Conservation (phyloP, 2,797 vertebrate species). For the Enteromius viviparus region DNA sequence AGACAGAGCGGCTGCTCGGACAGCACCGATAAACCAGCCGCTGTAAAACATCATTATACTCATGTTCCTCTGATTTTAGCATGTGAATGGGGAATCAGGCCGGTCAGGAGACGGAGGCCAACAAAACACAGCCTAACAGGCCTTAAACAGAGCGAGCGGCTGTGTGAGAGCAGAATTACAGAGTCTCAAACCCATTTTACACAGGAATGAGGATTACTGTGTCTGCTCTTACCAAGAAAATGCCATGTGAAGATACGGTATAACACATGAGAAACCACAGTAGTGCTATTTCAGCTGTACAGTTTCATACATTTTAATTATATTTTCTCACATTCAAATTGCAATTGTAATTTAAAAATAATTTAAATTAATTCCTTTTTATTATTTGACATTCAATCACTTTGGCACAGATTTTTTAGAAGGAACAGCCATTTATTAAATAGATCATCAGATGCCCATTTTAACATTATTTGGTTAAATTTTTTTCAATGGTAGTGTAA, state of each 20-base stretch:
- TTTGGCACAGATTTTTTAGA: background rate
- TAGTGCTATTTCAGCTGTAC: no score
- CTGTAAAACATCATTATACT: conserved; percentile 83
- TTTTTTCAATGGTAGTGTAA: no score
- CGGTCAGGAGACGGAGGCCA: conserved; percentile 61
- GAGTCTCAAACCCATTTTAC: conserved; percentile 6
- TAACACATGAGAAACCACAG: background rate
- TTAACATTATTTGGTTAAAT: no score
- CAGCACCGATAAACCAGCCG: conserved; percentile 75
- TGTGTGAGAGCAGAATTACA: conserved; percentile 22
- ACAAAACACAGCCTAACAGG: conserved; percentile 62
- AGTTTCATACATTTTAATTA: background rate
- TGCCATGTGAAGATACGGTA: background rate
- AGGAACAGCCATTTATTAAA: background rate
- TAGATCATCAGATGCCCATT: no score
- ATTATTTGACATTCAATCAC: background rate
- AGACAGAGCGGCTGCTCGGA: conserved; percentile 67
- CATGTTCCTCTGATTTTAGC: conserved; percentile 66
- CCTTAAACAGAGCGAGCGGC: conserved; percentile 70
- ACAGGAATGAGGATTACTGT: conserved; percentile 9
- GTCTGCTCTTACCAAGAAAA: background rate
- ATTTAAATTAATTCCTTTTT: background rate
- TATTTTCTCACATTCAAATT: background rate
- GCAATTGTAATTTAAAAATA: background rate
- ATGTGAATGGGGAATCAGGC: conserved; percentile 78